Conservation (phyloP, 2,797 vertebrate genomes). For the Ctenopoma multispine region DNA sequence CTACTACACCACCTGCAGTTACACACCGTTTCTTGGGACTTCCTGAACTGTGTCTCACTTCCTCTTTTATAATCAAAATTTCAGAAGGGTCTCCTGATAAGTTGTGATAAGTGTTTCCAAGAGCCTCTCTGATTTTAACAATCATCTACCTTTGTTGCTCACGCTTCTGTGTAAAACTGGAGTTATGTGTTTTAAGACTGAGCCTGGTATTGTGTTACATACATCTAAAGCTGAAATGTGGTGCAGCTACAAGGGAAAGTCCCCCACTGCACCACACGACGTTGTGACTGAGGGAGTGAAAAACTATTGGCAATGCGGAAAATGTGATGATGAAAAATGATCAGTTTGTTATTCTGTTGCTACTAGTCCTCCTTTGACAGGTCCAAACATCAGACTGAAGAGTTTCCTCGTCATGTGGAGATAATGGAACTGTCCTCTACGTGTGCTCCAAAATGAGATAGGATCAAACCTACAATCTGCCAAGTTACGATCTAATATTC, state of each 20-base stretch:
- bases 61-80: constrained; percentile 16
- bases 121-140: background rate
- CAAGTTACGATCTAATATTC: no score
- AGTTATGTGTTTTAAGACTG: background rate
- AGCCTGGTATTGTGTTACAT: background rate
- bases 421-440: background rate
- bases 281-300: constrained; percentile 8
- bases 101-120: background rate
- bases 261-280: constrained; percentile 36
- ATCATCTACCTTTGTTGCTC: no score
- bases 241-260: constrained; percentile 27
- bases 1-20: constrained; percentile 43
- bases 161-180: background rate
- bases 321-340: constrained; percentile 31
- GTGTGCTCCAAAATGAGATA: background rate
- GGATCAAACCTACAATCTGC: background rate
- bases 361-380: background rate
- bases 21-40: constrained; percentile 45
- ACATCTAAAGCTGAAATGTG: background rate
- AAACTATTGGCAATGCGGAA: constrained; percentile 28
- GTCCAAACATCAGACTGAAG: constrained; percentile 7
- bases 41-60: constrained; percentile 70
- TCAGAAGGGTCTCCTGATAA: background rate
- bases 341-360: background rate
- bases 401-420: background rate